A percentile compares a stretch with the other conserved stretches of the same genome.
Evolutionary conservation across 2,888 invertebrate species (phyloP).

Genomic region (Shargacucullia verbasci): DNA sequence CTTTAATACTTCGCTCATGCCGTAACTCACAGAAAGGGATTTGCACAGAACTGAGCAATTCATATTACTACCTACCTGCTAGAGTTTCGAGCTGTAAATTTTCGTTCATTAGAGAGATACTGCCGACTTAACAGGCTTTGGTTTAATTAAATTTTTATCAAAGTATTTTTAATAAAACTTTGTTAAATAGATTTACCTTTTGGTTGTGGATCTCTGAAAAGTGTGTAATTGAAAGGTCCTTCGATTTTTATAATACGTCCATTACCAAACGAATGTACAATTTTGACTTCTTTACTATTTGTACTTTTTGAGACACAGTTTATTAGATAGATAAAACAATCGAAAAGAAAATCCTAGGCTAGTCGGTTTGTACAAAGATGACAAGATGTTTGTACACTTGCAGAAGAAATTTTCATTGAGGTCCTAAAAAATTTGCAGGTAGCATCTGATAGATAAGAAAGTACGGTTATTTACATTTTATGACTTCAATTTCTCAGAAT

Average conservation of each 20-base stretch:
- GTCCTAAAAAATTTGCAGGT: too few species aligned
- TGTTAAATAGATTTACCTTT: constrained; percentile 20
- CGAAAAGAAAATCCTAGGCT: too few species aligned
- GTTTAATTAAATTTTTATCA: constrained; percentile 47
- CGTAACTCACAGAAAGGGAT: constrained; percentile 28
- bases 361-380: too few species aligned
- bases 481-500: too few species aligned
- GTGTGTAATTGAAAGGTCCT: constrained; percentile 7
- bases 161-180: constrained; percentile 20
- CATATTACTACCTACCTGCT: constrained; percentile 26
- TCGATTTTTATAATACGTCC: not conserved
- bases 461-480: too few species aligned
- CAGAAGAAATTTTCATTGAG: too few species aligned
- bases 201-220: constrained; percentile 6
- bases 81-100: constrained; percentile 44
- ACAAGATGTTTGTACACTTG: too few species aligned
- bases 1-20: constrained; percentile 15
- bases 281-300: too few species aligned
- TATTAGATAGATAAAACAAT: too few species aligned
- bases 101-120: constrained; percentile 47
- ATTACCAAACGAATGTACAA: too few species aligned
- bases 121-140: constrained; percentile 13
- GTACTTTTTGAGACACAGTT: too few species aligned
- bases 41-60: constrained; percentile 34
- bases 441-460: too few species aligned